Evolutionary conservation across 2,113 vertebrate genomes (phyloP), one percentile per base, ranked within the genome.

Genomic region (Scytalopus superciliaris): DNA sequence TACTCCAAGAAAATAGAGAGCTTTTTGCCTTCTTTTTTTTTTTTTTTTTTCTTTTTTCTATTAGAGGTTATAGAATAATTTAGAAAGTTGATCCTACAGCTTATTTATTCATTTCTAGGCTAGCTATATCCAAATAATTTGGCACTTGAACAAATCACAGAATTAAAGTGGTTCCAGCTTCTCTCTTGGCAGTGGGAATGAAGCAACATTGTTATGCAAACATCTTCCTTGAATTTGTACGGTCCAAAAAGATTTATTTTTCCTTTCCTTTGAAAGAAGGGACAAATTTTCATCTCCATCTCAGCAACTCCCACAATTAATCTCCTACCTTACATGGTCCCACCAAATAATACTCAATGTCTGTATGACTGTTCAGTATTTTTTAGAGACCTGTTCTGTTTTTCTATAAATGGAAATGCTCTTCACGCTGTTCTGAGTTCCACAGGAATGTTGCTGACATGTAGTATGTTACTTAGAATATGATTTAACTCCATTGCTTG

Each of bases 91-190:
- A 89, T 93, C 66, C 66, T 87, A 37, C 12, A 75, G 87, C 10
- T 94, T 87, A 37, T 66, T 92, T 92, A 81, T 84, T 84, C 19
- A 63, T 84, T 94, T 87, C 69, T 91, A 73, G 17, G 12, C 33
- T 42, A 80, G 50, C 63, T 91, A n/a, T 76, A 69, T 42, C 57
- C 57, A 94, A 87, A 89, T 68, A 60, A 25, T 53, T 75, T 82
- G 63, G 70, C 60, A 40, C 19, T 60, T 82, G 57, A 69, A 49
- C 25, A 81, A 79, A 79, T 87, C 45, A 39, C 8, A 39, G 57
- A 82, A 49, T 79, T 70, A 30, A 95, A 89, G 55, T 70, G 17
- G 27, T 93, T 93, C 80, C 77, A 93, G 60, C 42, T 81, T 93
- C 64, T 33, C 35, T 11, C 35, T 94, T 77, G 56, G 69, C 69